phyloP scores from a whole-genome alignment of 2,888 invertebrate species.

The Drosophila cracens region DNA sequence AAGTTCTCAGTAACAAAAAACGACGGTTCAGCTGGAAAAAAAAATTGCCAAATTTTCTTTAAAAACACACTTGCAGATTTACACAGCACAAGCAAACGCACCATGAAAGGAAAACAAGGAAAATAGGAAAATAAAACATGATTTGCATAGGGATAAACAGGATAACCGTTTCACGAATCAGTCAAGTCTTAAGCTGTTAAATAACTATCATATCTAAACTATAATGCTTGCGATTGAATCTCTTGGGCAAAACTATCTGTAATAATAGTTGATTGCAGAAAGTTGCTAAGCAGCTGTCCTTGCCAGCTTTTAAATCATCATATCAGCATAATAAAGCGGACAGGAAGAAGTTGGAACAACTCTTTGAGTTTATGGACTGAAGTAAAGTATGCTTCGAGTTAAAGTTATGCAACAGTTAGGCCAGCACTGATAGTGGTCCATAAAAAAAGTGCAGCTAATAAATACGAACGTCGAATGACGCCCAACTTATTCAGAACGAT shows the following conservation, averaged over 20 bases:
- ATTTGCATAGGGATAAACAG: not conserved
- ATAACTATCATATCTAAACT: not conserved
- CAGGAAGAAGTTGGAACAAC: constrained; percentile 8
- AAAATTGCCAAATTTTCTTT: not conserved
- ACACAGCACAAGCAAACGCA: not conserved
- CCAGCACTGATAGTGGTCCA: not conserved
- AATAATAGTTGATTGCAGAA: not conserved
- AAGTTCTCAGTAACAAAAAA: constrained; percentile 1
- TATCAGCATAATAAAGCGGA: not conserved
- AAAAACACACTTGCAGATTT: constrained; percentile 1
- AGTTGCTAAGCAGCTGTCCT: not conserved
- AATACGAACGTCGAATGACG: constrained; percentile 51
- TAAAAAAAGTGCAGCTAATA: constrained; percentile 61
- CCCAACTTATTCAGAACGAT: constrained; percentile 73
- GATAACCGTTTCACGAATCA: not conserved
- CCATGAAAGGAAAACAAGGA: not conserved
- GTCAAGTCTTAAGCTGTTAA: not conserved
- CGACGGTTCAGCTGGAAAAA: not conserved
- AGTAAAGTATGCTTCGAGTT: not conserved
- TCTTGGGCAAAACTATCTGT: not conserved
- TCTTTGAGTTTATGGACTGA: constrained; percentile 6
- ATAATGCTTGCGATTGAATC: not conserved
- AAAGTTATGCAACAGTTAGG: constrained; percentile 11
- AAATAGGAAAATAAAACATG: no score
- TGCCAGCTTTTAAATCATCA: not conserved